Percentiles rank a stretch among this genome's conserved stretches.
Evolutionary conservation across 1,140 invertebrate genomes (phyloP).

Genomic region (Drosophila nebulosa): DNA sequence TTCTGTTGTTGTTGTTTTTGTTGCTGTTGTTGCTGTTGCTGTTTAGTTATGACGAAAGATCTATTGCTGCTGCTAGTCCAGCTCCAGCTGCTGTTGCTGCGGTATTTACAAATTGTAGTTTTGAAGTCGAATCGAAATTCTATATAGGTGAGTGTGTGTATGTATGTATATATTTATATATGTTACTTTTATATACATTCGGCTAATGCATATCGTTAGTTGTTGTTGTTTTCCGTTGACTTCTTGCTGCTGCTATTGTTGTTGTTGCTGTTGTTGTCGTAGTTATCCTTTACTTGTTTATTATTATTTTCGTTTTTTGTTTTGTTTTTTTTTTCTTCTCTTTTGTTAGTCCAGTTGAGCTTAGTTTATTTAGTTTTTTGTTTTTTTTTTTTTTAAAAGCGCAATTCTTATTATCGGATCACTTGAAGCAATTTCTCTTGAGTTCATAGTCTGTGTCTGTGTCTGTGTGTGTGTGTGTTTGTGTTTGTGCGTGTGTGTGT

Average conservation of each 20-base stretch:
- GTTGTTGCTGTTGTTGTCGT: conserved; percentile 23
- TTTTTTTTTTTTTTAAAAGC: conserved; percentile 29
- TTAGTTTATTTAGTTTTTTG: conserved; percentile 55
- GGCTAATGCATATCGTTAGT: conserved; percentile 45
- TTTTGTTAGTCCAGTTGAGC: conserved; percentile 44
- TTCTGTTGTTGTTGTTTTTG: too few relatives aligned
- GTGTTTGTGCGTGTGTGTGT: conserved; percentile 8
- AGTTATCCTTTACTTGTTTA: not conserved
- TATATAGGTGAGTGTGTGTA: conserved; percentile 34
- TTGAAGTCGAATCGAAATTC: conserved; percentile 46
- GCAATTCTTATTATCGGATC: conserved; percentile 76
- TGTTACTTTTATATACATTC: conserved; percentile 51
- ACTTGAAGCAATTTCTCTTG: conserved; percentile 73
- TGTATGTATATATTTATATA: conserved; percentile 42
- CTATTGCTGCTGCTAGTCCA: conserved; percentile 9
- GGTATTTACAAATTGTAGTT: conserved; percentile 70
- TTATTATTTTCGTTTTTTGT: too few relatives aligned
- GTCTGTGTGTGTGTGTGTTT: conserved; percentile 9
- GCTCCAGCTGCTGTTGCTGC: conserved; percentile 17
- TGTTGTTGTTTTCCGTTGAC: conserved; percentile 18
- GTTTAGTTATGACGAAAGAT: conserved; percentile 4
- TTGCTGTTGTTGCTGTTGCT: not conserved
- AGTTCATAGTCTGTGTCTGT: conserved; percentile 9
- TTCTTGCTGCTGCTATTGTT: not conserved
- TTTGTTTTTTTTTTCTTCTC: conserved; percentile 4